Evolutionary conservation across 2,113 vertebrate genomes (phyloP).

Genomic region (Azemiops feae): DNA sequence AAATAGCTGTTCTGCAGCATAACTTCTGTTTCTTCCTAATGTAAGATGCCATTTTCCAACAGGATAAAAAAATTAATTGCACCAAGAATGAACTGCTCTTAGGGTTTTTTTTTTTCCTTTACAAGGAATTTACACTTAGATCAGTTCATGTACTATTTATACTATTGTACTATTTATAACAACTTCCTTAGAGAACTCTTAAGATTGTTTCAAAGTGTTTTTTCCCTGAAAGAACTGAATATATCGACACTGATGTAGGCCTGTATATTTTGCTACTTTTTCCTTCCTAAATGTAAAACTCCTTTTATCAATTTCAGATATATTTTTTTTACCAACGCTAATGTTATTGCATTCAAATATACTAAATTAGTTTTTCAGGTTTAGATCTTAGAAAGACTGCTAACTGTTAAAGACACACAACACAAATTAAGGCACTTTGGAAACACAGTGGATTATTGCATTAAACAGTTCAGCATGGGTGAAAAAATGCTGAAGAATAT

Average conservation of each 20-base stretch:
- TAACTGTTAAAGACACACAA: neutral
- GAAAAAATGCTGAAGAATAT: neutral
- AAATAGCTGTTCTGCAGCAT: neutral
- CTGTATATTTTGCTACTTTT: neutral
- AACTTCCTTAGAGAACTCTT: constrained; percentile 30
- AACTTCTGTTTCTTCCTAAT: constrained; percentile 12
- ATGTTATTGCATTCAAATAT: neutral
- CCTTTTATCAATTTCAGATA: neutral
- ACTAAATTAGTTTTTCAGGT: neutral
- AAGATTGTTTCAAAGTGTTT: neutral
- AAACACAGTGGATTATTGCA: neutral
- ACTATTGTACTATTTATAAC: constrained; percentile 21
- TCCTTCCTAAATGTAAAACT: neutral
- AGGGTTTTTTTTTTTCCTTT: constrained; percentile 28
- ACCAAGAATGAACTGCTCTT: neutral
- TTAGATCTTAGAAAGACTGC: neutral
- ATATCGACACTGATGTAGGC: neutral
- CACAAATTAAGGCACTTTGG: neutral
- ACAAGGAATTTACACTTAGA: constrained; percentile 28
- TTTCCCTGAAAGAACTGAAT: neutral
- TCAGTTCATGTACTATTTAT: constrained; percentile 5
- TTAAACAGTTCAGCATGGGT: neutral
- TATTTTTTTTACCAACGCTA: neutral
- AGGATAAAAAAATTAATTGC: constrained; percentile 22
- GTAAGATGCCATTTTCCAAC: constrained; percentile 5